A percentile compares a stretch with the other conserved stretches of the same genome.
Conservation (phyloP, 2,888 invertebrate genomes). For the Smittia sp. region DNA sequence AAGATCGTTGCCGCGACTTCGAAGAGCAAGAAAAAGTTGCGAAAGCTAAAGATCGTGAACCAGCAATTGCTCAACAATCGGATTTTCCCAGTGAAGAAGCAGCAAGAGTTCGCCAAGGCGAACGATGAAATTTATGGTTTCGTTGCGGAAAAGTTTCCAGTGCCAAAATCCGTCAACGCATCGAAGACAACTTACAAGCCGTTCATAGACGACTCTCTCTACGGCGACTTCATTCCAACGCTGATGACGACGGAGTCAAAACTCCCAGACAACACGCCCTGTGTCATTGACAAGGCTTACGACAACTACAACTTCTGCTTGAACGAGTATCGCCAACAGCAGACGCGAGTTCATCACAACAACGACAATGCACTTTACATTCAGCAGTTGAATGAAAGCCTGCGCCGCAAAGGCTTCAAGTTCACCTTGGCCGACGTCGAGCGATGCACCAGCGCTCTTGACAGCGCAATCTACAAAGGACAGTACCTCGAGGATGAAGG, state of each 20-base stretch:
- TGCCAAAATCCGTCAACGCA: not conserved
- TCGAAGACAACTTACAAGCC: slow-evolving; percentile 39
- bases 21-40: slow-evolving; percentile 32
- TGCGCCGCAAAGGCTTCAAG: slow-evolving; percentile 39
- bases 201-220: slow-evolving; percentile 42
- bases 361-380: slow-evolving; percentile 32
- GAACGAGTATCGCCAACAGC: slow-evolving; percentile 21
- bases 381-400: slow-evolving; percentile 37
- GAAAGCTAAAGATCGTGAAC: slow-evolving; percentile 28
- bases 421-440: slow-evolving; percentile 36
- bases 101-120: not conserved
- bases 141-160: slow-evolving; percentile 21
- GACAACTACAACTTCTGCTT: slow-evolving; percentile 37
- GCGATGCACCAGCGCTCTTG: not conserved
- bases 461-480: slow-evolving; percentile 20
- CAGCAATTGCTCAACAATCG: slow-evolving; percentile 34
- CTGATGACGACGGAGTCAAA: slow-evolving; percentile 29
- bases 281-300: slow-evolving; percentile 32
- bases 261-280: slow-evolving; percentile 13
- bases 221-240: slow-evolving; percentile 42
- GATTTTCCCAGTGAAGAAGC: slow-evolving; percentile 1
- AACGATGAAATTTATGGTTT: slow-evolving; percentile 39
- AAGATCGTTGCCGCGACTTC: slow-evolving; percentile 32
- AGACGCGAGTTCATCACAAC: not conserved
- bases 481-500: slow-evolving; percentile 35